phyloP scores from a whole-genome alignment of 2,888 invertebrate species.

The Apodemia duryi region DNA sequence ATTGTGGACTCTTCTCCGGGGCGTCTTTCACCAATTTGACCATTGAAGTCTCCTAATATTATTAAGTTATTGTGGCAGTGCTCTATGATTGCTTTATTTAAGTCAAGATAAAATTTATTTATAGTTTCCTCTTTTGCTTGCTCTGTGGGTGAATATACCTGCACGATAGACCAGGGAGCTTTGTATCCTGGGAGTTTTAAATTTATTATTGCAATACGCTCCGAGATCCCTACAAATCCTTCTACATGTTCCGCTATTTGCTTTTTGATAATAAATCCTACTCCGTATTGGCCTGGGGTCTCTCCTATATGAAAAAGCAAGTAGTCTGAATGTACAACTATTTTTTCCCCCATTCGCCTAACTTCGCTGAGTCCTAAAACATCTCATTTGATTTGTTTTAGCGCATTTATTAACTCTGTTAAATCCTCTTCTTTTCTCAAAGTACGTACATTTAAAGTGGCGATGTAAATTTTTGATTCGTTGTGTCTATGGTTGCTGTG shows the following conservation, averaged over 20 bases:
- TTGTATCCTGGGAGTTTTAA: conserved; percentile 1
- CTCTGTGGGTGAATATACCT: neutral
- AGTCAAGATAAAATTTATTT: neutral
- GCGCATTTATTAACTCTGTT: too few relatives aligned
- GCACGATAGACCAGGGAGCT: neutral
- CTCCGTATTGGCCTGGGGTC: too few relatives aligned
- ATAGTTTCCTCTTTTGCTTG: conserved; percentile 3
- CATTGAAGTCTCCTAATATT: neutral
- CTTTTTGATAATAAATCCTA: too few relatives aligned
- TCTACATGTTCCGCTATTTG: too few relatives aligned
- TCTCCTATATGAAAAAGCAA: too few relatives aligned
- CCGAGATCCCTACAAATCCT: too few relatives aligned
- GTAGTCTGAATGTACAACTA: too few relatives aligned
- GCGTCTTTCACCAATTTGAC: neutral
- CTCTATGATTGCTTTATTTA: neutral
- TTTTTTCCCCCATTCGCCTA: too few relatives aligned
- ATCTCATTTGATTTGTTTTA: too few relatives aligned
- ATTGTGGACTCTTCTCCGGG: too few relatives aligned
- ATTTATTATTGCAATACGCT: neutral
- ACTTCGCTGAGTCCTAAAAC: too few relatives aligned
- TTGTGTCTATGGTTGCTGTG: too few relatives aligned
- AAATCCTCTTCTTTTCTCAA: neutral
- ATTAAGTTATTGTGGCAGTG: neutral
- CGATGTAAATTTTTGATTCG: neutral
- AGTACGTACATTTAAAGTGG: neutral